Evolutionary conservation across 1,140 invertebrate species (phyloP).

Genomic region (Papilio aristodemus): DNA sequence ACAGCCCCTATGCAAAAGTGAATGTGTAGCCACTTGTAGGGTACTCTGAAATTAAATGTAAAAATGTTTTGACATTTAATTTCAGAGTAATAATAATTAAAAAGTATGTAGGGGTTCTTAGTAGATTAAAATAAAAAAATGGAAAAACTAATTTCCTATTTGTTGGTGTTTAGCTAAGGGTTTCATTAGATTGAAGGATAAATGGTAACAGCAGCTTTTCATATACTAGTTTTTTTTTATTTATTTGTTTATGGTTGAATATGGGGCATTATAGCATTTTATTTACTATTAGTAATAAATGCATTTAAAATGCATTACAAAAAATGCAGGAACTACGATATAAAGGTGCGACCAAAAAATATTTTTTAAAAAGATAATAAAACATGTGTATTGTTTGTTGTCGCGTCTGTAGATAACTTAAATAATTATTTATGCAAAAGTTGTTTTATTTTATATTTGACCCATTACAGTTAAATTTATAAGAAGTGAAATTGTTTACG

Average conservation of each 20-base stretch:
- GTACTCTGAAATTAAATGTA: too few species aligned
- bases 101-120: too few species aligned
- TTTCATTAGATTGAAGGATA: conserved; percentile 18
- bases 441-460: conserved; percentile 20
- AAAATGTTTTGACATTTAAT: too few species aligned
- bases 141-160: conserved; percentile 1
- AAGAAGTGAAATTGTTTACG: too few species aligned
- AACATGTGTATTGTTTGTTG: conserved; percentile 27
- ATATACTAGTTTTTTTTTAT: neutral
- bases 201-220: neutral
- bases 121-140: neutral
- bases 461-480: neutral
- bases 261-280: neutral
- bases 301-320: conserved; percentile 7
- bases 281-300: conserved; percentile 9
- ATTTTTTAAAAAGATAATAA: neutral
- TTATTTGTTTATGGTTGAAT: neutral
- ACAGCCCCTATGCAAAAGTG: too few species aligned
- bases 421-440: conserved; percentile 33
- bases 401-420: conserved; percentile 36
- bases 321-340: neutral
- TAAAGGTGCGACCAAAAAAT: conserved; percentile 29
- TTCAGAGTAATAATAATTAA: too few species aligned
- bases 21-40: too few species aligned
- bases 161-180: conserved; percentile 18